These are phyloP conservation scores for Podiceps cristatus DNA, from an alignment of 2,113 vertebrate genomes.

Conservation along the genomic window DNA sequence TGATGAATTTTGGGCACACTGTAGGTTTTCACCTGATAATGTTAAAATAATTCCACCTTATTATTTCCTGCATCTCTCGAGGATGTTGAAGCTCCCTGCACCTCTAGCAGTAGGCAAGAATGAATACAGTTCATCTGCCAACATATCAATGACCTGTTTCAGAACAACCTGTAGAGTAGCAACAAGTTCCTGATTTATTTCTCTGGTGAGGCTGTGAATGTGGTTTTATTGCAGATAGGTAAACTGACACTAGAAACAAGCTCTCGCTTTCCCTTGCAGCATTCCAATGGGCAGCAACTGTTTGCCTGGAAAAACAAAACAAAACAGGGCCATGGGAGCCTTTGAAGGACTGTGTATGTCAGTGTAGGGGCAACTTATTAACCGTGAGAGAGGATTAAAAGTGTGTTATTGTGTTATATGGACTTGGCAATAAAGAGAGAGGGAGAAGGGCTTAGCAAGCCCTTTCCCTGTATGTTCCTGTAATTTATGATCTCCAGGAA, in stretches of 20 bases:
- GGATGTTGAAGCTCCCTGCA: neutral
- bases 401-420: neutral
- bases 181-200: neutral
- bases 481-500: neutral
- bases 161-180: neutral
- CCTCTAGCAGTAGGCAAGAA: neutral
- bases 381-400: neutral
- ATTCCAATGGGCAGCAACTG: neutral
- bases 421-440: neutral
- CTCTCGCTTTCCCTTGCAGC: neutral
- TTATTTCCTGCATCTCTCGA: neutral
- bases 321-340: neutral
- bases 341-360: neutral
- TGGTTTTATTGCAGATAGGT: neutral
- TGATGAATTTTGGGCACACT: neutral
- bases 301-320: neutral
- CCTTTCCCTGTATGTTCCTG: neutral
- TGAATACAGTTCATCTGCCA: constrained; percentile 7
- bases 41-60: neutral
- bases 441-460: neutral
- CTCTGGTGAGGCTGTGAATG: neutral
- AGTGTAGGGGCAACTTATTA: neutral
- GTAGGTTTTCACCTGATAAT: neutral
- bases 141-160: neutral
- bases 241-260: neutral